Base-by-base conservation (phyloP, 2,113 vertebrate species). In the Scomber colias region DNA sequence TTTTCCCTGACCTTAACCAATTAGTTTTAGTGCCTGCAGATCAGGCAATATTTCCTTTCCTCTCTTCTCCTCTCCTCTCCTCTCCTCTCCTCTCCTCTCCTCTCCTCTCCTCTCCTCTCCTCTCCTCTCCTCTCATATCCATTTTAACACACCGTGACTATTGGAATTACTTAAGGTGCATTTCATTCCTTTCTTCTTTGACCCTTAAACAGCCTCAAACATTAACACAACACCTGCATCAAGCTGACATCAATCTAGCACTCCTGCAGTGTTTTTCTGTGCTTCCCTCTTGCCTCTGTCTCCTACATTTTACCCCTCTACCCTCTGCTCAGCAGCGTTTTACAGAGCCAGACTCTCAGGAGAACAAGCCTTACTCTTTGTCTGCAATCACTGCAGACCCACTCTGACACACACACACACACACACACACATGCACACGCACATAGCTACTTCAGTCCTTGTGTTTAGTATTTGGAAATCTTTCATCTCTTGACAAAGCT, bases 341-440 rank as follows among this genome's bases (percentile, higher is more conserved):
- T 75, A 84, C 64, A 74, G 45, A 49, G 27, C 24, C 61, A 85
- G 86, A 85, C 81, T 90, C 90, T 82, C 82, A 61, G 53, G 87
- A 82, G 89, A 83, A 81, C 67, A 56, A 79, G 77, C 51, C 57
- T 45, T 61, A 71, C 75, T 78, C 72, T 88, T 87, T 83, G 82
- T 82, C 82, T 86, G 79, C 75, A 68, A 71, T 84, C 76, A 70
- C 57, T 57, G 59, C 21, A 30, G 77, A 89, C 85, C 80, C 86
- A 82, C 70, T 30, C 66, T 62, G 55, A 82, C 78, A 77, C 50
- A 72, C 60, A 56, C 69, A 11, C 55, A 46, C 50, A 21, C 11
- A 46, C 70, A 44, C 15, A 31, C 17, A 9, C 24, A 27, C 24
- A 27, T 46, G 46, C 16, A 13, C 11, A 31, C 15, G 55, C 57